Evolutionary conservation across 2,797 vertebrate genomes (phyloP).

Genomic region (Meda fulgida): DNA sequence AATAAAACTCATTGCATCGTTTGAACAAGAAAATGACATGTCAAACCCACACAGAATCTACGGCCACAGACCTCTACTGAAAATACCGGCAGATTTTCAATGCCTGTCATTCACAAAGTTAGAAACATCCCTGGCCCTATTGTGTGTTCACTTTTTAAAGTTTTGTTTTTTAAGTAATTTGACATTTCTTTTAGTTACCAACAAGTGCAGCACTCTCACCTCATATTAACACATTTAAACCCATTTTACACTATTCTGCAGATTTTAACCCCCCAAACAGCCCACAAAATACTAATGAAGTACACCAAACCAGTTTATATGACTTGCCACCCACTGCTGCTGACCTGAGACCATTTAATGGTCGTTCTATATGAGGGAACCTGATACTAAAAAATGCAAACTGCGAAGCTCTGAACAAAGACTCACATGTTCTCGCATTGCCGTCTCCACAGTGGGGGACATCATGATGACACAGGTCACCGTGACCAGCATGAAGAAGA

Average conservation of each 20-base stretch:
- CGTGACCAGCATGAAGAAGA: slow-evolving; percentile 92
- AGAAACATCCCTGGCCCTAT: neutral
- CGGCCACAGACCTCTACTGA: neutral
- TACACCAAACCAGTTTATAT: neutral
- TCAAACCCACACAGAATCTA: neutral
- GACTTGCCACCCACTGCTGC: neutral
- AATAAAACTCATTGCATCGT: neutral
- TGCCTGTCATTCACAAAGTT: neutral
- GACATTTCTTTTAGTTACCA: neutral
- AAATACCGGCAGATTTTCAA: neutral
- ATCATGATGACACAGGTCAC: slow-evolving; percentile 93
- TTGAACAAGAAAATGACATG: neutral
- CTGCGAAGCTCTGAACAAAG: neutral
- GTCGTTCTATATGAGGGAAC: slow-evolving; percentile 17
- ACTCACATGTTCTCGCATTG: slow-evolving; percentile 81
- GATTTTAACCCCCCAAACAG: neutral
- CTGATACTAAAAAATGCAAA: neutral
- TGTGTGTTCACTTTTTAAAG: neutral
- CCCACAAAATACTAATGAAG: neutral
- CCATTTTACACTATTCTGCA: neutral
- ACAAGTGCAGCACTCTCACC: neutral
- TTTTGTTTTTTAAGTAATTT: neutral
- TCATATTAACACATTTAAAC: neutral
- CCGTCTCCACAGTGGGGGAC: slow-evolving; percentile 85
- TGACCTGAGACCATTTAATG: slow-evolving; percentile 19